Conservation (phyloP, 2,888 invertebrate genomes). For the Tetranychus piercei region DNA sequence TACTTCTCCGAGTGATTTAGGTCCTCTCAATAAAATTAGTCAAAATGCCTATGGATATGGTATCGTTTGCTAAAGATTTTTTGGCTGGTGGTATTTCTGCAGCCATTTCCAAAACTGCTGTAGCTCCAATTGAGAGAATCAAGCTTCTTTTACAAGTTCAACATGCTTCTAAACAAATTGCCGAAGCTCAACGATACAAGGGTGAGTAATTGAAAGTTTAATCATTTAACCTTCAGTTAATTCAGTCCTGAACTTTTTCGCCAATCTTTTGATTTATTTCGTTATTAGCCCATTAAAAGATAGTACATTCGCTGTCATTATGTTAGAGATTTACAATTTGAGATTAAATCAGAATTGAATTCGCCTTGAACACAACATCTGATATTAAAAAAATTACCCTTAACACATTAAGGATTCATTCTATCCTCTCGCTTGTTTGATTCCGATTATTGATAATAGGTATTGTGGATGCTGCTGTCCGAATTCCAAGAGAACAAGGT, state of each 20-base stretch:
- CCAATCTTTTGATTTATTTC: no score
- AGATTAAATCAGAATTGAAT: neutral
- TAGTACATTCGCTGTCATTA: no score
- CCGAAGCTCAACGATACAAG: slow-evolving; percentile 37
- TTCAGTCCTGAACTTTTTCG: neutral
- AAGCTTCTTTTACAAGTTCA: slow-evolving; percentile 33
- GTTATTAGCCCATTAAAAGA: no score
- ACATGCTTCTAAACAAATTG: slow-evolving; percentile 31
- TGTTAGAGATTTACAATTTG: neutral
- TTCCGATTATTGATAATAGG: slow-evolving; percentile 35
- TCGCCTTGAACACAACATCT: neutral
- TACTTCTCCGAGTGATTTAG: neutral
- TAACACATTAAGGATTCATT: no score
- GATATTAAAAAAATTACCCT: no score
- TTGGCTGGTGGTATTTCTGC: slow-evolving; percentile 33
- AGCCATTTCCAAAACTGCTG: slow-evolving; percentile 34
- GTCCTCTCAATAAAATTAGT: slow-evolving; percentile 1
- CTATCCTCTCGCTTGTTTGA: no score
- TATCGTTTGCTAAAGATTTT: slow-evolving; percentile 29
- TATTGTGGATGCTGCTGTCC: slow-evolving; percentile 60
- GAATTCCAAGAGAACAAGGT: slow-evolving; percentile 72
- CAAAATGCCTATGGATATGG: slow-evolving; percentile 4
- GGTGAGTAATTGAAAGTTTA: slow-evolving; percentile 29
- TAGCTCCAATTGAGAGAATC: slow-evolving; percentile 35
- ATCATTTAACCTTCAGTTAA: neutral